Conservation (phyloP, 2,797 vertebrate species). For the Distichodus sexfasciatus region DNA sequence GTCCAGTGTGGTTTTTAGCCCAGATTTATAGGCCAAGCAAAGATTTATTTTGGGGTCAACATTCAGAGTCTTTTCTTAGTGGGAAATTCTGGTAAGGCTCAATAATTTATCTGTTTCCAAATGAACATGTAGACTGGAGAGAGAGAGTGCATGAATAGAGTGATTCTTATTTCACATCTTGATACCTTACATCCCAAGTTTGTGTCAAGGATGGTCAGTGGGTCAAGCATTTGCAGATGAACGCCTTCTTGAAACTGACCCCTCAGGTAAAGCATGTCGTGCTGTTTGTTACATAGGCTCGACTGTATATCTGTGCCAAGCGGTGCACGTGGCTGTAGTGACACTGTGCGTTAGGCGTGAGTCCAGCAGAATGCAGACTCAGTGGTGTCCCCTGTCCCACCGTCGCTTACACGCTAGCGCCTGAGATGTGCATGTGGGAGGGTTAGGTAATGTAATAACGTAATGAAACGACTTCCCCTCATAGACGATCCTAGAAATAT, state of each 20-base stretch:
- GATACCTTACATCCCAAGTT: not conserved
- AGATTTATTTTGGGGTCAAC: slow-evolving; percentile 49
- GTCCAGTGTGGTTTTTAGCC: slow-evolving; percentile 41
- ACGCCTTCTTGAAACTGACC: not conserved
- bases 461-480: slow-evolving; percentile 43
- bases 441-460: slow-evolving; percentile 46
- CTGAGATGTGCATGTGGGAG: slow-evolving; percentile 8
- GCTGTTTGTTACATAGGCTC: not conserved
- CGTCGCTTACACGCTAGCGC: not conserved
- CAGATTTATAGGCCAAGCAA: slow-evolving; percentile 40
- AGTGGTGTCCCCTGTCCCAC: slow-evolving; percentile 27
- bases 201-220: not conserved
- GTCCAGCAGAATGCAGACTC: slow-evolving; percentile 12
- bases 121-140: not conserved
- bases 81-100: not conserved
- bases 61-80: slow-evolving; percentile 27
- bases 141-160: not conserved
- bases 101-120: slow-evolving; percentile 29
- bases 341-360: slow-evolving; percentile 23
- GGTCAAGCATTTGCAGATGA: not conserved
- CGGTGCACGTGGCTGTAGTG: slow-evolving; percentile 7
- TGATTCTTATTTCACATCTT: too few relatives aligned
- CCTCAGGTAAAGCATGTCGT: slow-evolving; percentile 18
- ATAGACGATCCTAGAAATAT: slow-evolving; percentile 41
- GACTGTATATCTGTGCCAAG: slow-evolving; percentile 6